A percentile compares a stretch with the other conserved stretches of the same genome.
Evolutionary conservation across 2,797 vertebrate genomes (phyloP).

Genomic region (Pseudochaenichthys georgianus): DNA sequence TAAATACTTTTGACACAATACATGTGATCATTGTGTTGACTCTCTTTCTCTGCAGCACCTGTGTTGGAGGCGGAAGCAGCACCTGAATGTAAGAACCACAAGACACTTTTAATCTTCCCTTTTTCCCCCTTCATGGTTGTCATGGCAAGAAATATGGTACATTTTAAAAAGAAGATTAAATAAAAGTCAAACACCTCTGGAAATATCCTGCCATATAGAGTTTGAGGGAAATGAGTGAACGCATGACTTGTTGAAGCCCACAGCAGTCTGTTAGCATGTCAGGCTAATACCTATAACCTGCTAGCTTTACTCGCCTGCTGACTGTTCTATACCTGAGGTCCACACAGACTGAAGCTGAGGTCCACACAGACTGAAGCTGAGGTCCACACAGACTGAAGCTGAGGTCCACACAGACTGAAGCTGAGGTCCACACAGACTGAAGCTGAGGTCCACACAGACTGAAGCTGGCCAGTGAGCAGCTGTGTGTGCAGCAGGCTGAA

Average conservation of each 20-base stretch:
- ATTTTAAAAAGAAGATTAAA: not conserved
- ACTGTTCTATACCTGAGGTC: not conserved
- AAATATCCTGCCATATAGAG: not conserved
- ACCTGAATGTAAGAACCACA: conserved; percentile 14
- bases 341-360: not conserved
- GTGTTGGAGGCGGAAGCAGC: conserved; percentile 2
- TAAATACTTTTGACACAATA: not conserved
- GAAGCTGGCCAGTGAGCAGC: not conserved
- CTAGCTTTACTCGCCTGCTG: not conserved
- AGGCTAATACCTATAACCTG: not conserved
- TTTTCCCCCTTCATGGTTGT: not conserved
- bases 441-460: not conserved
- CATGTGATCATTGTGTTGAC: conserved; percentile 1
- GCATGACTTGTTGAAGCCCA: not conserved
- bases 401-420: not conserved
- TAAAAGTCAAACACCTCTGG: not conserved
- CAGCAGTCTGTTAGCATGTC: not conserved
- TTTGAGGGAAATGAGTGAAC: not conserved
- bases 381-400: not conserved
- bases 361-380: no score
- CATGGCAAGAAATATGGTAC: not conserved
- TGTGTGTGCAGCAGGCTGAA: not conserved
- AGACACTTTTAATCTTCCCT: not conserved
- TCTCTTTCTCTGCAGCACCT: not conserved
- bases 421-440: not conserved